Percentiles rank a stretch among this genome's conserved stretches.
Evolutionary conservation across 2,888 invertebrate species (phyloP).

Genomic region (Empis stercorea): DNA sequence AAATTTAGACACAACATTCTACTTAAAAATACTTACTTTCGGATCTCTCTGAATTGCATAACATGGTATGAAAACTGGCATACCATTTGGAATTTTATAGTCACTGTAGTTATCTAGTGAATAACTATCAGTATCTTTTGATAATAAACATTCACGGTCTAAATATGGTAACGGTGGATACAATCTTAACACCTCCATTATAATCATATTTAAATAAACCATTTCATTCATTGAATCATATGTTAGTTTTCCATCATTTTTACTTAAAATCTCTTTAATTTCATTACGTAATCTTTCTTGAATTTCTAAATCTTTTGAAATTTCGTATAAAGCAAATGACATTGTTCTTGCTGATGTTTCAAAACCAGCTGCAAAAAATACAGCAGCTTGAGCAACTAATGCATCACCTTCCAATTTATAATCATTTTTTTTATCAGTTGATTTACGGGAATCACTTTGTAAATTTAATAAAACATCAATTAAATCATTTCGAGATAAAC

Average conservation of each 20-base stretch:
- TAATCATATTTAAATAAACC: slow-evolving; percentile 36
- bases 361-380: slow-evolving; percentile 32
- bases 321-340: slow-evolving; percentile 33
- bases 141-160: slow-evolving; percentile 24
- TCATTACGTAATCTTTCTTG: slow-evolving; percentile 35
- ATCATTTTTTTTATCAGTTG: slow-evolving; percentile 11
- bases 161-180: slow-evolving; percentile 33
- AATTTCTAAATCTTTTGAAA: slow-evolving; percentile 32
- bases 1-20: no score
- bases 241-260: slow-evolving; percentile 28
- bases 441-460: slow-evolving; percentile 21
- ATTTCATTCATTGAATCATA: slow-evolving; percentile 35
- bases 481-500: slow-evolving; percentile 36
- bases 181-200: slow-evolving; percentile 29
- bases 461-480: slow-evolving; percentile 38
- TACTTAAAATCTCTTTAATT: slow-evolving; percentile 29
- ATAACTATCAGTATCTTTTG: slow-evolving; percentile 14
- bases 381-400: slow-evolving; percentile 30
- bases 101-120: slow-evolving; percentile 27
- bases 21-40: slow-evolving; percentile 22
- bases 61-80: slow-evolving; percentile 28
- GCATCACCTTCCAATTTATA: slow-evolving; percentile 23
- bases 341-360: slow-evolving; percentile 36
- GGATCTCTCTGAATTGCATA: slow-evolving; percentile 31
- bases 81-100: slow-evolving; percentile 23